A percentile compares a stretch with the other conserved stretches of the same genome.
Evolutionary conservation across 1,140 invertebrate genomes (phyloP).

Genomic region (Aphis craccivora): DNA sequence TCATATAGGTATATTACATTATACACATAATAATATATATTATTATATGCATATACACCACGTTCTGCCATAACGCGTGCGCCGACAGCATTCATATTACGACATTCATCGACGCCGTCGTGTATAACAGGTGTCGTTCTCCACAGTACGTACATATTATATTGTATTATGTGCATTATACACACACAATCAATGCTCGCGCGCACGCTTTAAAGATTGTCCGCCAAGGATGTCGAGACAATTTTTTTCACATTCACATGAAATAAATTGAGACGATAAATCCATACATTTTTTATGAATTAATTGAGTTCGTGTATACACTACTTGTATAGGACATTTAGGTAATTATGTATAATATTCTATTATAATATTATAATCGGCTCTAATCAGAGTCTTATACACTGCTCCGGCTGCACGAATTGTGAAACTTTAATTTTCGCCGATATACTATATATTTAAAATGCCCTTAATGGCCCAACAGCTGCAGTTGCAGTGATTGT

Average conservation of each 20-base stretch:
- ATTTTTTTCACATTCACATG: not conserved
- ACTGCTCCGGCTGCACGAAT: not conserved
- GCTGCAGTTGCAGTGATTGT: not conserved
- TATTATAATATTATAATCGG: not conserved
- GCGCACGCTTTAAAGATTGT: not conserved
- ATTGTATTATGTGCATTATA: not conserved
- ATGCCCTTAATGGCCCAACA: not conserved
- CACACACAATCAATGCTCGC: not conserved
- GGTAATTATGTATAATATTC: too few relatives aligned
- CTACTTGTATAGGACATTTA: too few relatives aligned
- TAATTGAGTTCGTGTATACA: not conserved
- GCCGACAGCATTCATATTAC: not conserved
- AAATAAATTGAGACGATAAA: not conserved
- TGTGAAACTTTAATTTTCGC: not conserved
- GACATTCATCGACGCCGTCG: not conserved
- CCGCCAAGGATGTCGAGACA: not conserved
- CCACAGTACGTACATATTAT: not conserved
- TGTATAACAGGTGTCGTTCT: conserved; percentile 3
- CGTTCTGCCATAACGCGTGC: not conserved
- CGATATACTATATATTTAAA: not conserved
- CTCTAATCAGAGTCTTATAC: not conserved
- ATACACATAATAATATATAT: conserved; percentile 19
- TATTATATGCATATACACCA: not conserved
- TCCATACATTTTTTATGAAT: not conserved
- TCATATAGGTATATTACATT: not conserved